Evolutionary conservation across 1,140 invertebrate genomes (phyloP).

Genomic region (Phymastichus coffea): DNA sequence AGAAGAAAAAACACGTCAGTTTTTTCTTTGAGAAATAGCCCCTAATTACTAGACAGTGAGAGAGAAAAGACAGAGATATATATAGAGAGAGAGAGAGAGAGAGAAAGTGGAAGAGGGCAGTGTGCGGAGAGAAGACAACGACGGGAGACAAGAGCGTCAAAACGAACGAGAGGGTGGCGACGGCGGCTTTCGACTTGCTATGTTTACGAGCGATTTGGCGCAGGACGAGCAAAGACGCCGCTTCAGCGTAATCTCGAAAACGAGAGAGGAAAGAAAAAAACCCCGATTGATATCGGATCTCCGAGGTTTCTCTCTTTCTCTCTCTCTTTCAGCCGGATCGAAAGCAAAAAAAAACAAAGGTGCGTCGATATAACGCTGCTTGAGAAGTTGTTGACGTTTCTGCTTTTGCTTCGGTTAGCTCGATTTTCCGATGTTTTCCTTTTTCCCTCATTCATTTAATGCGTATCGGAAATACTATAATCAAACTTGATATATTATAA

Average conservation of each 20-base stretch:
- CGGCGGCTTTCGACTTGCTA: background rate
- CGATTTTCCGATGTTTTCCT: too few species aligned
- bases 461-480: too few species aligned
- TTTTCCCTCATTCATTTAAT: too few species aligned
- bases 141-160: background rate
- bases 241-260: constrained; percentile 11
- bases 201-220: constrained; percentile 27
- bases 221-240: constrained; percentile 6
- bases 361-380: constrained; percentile 27
- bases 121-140: background rate
- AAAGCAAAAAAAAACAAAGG: constrained; percentile 41
- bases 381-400: too few species aligned
- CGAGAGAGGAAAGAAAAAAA: constrained; percentile 1
- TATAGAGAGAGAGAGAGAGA: too few species aligned
- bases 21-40: background rate
- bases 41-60: background rate
- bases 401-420: too few species aligned
- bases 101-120: too few species aligned
- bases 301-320: background rate
- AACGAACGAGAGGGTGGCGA: background rate
- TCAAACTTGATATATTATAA: too few species aligned
- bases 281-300: constrained; percentile 18
- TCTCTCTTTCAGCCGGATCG: constrained; percentile 5
- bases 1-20: too few species aligned
- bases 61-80: too few species aligned